Evolutionary conservation across 1,140 invertebrate species (phyloP).

Genomic region (Galleria mellonella): DNA sequence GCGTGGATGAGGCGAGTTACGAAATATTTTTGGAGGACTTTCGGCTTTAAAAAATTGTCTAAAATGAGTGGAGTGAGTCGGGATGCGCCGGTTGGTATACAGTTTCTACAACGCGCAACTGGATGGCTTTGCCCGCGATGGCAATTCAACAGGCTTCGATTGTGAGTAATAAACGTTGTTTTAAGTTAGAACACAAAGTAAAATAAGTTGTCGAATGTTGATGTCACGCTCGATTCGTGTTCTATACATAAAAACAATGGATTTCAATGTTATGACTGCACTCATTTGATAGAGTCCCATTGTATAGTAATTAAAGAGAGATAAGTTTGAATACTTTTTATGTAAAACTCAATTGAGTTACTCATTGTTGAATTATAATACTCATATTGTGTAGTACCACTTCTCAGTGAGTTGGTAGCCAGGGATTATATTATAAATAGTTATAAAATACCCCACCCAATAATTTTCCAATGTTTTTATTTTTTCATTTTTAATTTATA

Average conservation of each 20-base stretch:
- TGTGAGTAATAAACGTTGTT: constrained; percentile 53
- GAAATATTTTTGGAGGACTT: constrained; percentile 16
- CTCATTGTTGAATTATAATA: no score
- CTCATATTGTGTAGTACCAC: no score
- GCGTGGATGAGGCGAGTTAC: constrained; percentile 20
- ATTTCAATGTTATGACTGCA: neutral
- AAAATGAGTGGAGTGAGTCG: constrained; percentile 67
- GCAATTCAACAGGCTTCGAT: constrained; percentile 76
- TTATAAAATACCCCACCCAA: no score
- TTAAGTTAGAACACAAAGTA: neutral
- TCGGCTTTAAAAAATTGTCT: constrained; percentile 32
- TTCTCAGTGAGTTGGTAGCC: no score
- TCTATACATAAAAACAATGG: neutral
- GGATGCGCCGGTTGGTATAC: constrained; percentile 76
- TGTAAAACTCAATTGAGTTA: no score
- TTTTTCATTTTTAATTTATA: no score
- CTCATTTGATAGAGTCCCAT: no score
- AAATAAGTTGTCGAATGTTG: neutral
- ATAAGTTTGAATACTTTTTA: no score
- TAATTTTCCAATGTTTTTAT: no score
- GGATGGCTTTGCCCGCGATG: constrained; percentile 71
- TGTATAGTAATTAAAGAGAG: no score
- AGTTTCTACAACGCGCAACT: constrained; percentile 66
- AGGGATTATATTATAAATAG: no score
- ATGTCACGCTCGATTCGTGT: constrained; percentile 5